These are phyloP conservation scores for Coluber constrictor DNA, from an alignment of 2,797 vertebrate genomes.

Conservation along the genomic window DNA sequence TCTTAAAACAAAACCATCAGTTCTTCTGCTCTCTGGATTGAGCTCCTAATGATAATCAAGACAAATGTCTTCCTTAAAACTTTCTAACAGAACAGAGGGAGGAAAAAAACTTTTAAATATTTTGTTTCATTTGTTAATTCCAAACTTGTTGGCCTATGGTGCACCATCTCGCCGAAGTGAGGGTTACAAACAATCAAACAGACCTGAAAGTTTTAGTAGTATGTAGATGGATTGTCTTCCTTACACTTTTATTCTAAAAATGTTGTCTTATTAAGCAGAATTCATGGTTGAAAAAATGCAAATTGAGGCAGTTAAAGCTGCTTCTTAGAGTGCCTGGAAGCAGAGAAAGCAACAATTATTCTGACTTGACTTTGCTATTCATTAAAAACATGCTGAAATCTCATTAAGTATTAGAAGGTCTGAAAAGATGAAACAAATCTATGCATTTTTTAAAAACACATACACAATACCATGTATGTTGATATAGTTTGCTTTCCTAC, in stretches of 20 bases:
- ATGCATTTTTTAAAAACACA: not conserved
- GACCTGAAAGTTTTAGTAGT: not conserved
- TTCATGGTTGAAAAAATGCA: slow-evolving; percentile 50
- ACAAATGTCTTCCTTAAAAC: no score
- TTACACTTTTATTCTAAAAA: slow-evolving; percentile 19
- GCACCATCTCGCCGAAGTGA: not conserved
- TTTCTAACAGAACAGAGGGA: not conserved
- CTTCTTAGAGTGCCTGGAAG: slow-evolving; percentile 51
- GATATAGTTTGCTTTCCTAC: not conserved
- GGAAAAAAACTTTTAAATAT: no score
- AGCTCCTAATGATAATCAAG: not conserved
- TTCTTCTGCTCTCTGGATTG: not conserved
- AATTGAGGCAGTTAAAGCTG: slow-evolving; percentile 47
- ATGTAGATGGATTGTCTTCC: not conserved
- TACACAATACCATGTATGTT: not conserved
- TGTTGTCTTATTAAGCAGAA: slow-evolving; percentile 55
- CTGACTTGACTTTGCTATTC: slow-evolving; percentile 43
- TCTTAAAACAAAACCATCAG: not conserved
- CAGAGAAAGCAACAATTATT: slow-evolving; percentile 57
- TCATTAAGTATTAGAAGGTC: slow-evolving; percentile 44
- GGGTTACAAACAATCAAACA: not conserved
- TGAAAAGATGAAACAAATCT: not conserved
- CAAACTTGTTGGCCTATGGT: not conserved
- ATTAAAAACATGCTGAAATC: slow-evolving; percentile 52
- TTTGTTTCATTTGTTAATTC: not conserved